Base-by-base conservation (phyloP, 2,888 invertebrate genomes). In the Cantharis rufa region DNA sequence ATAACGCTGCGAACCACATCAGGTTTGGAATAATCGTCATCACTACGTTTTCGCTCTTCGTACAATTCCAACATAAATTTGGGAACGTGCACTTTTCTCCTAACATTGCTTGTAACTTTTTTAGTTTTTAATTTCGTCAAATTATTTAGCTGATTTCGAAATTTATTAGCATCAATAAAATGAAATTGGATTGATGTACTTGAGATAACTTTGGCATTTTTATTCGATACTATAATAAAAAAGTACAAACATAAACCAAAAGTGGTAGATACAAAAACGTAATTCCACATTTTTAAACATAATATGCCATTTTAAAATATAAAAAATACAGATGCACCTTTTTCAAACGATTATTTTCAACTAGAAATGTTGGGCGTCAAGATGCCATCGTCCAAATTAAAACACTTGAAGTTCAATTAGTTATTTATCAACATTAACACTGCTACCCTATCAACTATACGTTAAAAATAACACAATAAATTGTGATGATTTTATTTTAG, bases 1-100 rank as follows among this genome's bases (percentile, higher is more conserved):
- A 87, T 86, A 66, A 88, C 82, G 81, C 88, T 88, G 61, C 86
- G 82, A 1, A 88, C 88, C 62, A 88, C 83, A 84, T 88, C 88
- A 7, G 87, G 85, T 15, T 76, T 80, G 3, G 79, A 78, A 72
- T 77, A 79, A 11, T 81, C 81, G 70, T 80, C 80, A 16, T 81
- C 74, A 27, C 78, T 79, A 7, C 77, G 82, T 82, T 86, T 87
- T 71, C 85, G 84, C 69, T 83, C 84, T 76, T 87, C 86, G 75
- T 88, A 88, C 75, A 88, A 81, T 75, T 88, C 87, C 74, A 88
- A 75, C 88, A 88, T 88, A 80, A 87, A 87, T 79, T 88, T 88
- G 0, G 88, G 88, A 11, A 88, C 84, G 74, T 88, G 88, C 64
- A 84, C 81, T 73, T 82, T 85, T 13, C 73, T 82, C 74, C 76